Percentiles rank a stretch among this genome's conserved stretches.
phyloP scores from a whole-genome alignment of 2,113 vertebrate genomes.

The Ifrita kowaldi region DNA sequence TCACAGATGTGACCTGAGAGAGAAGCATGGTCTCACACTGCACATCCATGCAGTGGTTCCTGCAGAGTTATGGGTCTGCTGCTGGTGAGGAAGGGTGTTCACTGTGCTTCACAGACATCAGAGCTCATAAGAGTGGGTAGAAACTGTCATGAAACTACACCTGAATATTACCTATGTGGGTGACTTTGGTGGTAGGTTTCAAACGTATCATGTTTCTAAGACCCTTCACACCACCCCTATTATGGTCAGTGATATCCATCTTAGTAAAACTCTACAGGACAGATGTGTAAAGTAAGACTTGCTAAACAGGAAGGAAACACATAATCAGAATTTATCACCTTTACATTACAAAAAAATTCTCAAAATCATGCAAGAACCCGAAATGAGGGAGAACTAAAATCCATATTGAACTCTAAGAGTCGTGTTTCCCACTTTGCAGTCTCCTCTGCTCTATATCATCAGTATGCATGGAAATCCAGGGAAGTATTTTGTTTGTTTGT shows the following conservation, averaged over 20 bases:
- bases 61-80: neutral
- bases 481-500: neutral
- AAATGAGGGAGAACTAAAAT: neutral
- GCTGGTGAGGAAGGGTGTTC: neutral
- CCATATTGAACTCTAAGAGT: neutral
- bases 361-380: neutral
- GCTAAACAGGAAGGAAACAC: neutral
- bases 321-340: neutral
- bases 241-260: neutral
- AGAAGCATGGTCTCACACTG: neutral
- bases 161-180: neutral
- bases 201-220: rapidly evolving
- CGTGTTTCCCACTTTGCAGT: neutral
- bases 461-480: neutral
- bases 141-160: neutral
- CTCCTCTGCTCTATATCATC: neutral
- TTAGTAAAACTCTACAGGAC: neutral
- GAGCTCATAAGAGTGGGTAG: neutral
- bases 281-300: neutral
- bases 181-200: neutral
- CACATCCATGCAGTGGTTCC: neutral
- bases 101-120: neutral
- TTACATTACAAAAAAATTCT: neutral
- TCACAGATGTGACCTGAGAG: neutral
- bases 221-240: neutral